Conservation (phyloP, 1,140 invertebrate species). For the Cephus cinctus region DNA sequence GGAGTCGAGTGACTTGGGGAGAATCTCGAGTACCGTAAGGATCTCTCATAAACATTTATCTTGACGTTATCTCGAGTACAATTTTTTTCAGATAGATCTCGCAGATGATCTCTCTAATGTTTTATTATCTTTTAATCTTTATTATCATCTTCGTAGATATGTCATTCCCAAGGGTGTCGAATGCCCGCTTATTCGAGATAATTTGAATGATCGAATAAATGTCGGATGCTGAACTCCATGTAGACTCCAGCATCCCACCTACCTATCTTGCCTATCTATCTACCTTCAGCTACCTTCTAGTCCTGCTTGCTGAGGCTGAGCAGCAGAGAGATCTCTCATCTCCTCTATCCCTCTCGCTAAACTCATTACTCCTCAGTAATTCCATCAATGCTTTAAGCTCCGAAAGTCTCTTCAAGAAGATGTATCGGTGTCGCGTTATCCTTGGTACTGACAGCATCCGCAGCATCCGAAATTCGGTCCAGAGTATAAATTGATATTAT, state of each 20-base stretch:
- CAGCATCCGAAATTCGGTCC: no score
- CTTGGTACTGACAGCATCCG: no score
- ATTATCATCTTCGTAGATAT: no score
- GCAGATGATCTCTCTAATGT: no score
- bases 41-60: neutral
- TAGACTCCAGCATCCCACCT: slow-evolving; percentile 11
- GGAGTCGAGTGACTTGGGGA: slow-evolving; percentile 7
- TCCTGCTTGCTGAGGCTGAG: neutral
- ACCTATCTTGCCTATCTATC: slow-evolving; percentile 10
- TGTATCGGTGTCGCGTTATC: slow-evolving; percentile 23
- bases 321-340: slow-evolving; percentile 27
- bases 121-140: no score
- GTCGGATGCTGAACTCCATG: slow-evolving; percentile 15
- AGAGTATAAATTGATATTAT: no score
- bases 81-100: slow-evolving; percentile 1
- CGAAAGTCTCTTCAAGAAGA: slow-evolving; percentile 33
- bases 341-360: slow-evolving; percentile 42
- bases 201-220: slow-evolving; percentile 36
- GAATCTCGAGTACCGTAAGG: neutral
- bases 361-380: slow-evolving; percentile 47
- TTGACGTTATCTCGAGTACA: slow-evolving; percentile 2
- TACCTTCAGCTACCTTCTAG: slow-evolving; percentile 1
- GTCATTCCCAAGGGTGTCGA: no score
- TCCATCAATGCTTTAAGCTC: slow-evolving; percentile 47
- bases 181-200: slow-evolving; percentile 15